Conservation (phyloP, 2,888 invertebrate genomes). For the Psococerastis gibbosa region DNA sequence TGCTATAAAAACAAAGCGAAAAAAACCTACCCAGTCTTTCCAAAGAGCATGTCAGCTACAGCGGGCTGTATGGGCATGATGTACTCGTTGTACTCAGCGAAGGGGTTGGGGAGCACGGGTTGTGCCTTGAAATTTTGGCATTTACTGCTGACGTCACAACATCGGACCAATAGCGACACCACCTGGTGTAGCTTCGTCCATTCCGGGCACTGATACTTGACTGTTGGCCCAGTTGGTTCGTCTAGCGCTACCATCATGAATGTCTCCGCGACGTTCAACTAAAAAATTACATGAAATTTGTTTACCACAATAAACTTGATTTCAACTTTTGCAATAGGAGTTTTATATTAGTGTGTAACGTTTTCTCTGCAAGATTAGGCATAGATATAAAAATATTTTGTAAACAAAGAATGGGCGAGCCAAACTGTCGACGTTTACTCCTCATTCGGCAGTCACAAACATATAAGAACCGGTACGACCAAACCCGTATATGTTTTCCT, state of each 20-base stretch:
- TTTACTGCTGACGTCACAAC: slow-evolving; percentile 67
- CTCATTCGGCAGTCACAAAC: too few species aligned
- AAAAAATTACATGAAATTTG: too few species aligned
- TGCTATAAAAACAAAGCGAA: slow-evolving; percentile 11
- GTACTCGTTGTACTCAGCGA: slow-evolving; percentile 43
- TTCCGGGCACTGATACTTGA: slow-evolving; percentile 92
- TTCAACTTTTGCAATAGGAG: too few species aligned
- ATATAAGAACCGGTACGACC: too few species aligned
- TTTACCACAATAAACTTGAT: too few species aligned
- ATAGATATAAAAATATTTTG: too few species aligned
- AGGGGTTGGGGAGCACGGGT: slow-evolving; percentile 49
- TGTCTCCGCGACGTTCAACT: slow-evolving; percentile 76
- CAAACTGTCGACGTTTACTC: too few species aligned
- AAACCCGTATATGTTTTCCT: too few species aligned
- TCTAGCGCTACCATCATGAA: slow-evolving; percentile 85
- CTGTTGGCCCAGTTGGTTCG: slow-evolving; percentile 78
- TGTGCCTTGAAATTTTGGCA: slow-evolving; percentile 35
- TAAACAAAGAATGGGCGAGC: too few species aligned
- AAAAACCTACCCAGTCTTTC: slow-evolving; percentile 44
- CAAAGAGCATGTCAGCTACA: slow-evolving; percentile 67
- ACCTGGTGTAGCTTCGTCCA: slow-evolving; percentile 83
- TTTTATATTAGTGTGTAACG: too few species aligned
- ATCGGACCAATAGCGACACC: slow-evolving; percentile 74
- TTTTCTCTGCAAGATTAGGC: too few species aligned
- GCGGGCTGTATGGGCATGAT: slow-evolving; percentile 49